These are phyloP conservation scores for Penaeus chinensis DNA, from an alignment of 1,140 invertebrate species.

Conservation along the genomic window DNA sequence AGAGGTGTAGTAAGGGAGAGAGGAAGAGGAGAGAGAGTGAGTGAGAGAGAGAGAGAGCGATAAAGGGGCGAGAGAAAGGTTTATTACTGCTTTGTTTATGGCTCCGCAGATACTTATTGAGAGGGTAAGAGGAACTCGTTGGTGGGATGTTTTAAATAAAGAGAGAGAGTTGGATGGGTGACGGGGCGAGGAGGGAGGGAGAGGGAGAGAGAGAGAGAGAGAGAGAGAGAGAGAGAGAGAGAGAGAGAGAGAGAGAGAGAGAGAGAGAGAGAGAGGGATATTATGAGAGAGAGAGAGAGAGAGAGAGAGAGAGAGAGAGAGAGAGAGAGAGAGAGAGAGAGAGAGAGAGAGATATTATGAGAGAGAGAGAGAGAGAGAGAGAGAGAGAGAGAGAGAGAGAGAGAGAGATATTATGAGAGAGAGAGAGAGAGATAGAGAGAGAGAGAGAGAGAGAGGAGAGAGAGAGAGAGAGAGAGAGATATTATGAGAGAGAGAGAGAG, in stretches of 20 bases:
- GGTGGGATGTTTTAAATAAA: too few relatives aligned
- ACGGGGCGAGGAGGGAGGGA: too few relatives aligned
- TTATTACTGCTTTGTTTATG: too few relatives aligned
- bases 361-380: background rate
- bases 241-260: background rate
- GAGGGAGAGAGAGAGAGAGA: too few relatives aligned
- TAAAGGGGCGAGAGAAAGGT: too few relatives aligned
- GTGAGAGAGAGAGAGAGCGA: background rate
- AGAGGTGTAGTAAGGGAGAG: background rate
- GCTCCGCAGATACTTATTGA: too few relatives aligned
- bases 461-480: background rate
- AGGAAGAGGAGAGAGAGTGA: background rate
- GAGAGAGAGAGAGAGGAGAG: background rate
- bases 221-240: background rate
- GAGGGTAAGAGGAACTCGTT: too few relatives aligned
- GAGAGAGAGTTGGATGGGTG: too few relatives aligned
- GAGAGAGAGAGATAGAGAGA: background rate
- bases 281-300: background rate
- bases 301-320: background rate
- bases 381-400: conserved; percentile 7
- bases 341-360: conserved; percentile 1
- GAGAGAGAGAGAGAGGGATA: background rate
- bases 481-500: background rate
- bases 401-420: background rate
- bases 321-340: background rate